Conservation (phyloP, 2,888 invertebrate genomes). For the Erynnis tages region DNA sequence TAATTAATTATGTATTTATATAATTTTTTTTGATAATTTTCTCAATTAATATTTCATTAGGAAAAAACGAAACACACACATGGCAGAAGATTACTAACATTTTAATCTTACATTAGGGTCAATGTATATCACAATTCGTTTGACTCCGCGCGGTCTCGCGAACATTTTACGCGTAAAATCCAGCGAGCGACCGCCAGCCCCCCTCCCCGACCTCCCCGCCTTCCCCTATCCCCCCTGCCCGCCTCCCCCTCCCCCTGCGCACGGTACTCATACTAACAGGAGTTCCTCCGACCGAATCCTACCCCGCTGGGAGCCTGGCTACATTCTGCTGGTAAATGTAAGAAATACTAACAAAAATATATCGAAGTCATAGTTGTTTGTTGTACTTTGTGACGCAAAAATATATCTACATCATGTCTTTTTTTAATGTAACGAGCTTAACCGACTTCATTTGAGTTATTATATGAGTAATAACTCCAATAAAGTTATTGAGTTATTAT, state of each 20-base stretch:
- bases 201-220: background rate
- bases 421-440: too few species aligned
- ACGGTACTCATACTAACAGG: background rate
- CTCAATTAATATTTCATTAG: conserved; percentile 61
- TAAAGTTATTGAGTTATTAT: too few species aligned
- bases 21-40: conserved; percentile 59
- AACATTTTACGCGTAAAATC: conserved; percentile 39
- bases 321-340: too few species aligned
- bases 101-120: conserved; percentile 70
- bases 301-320: too few species aligned
- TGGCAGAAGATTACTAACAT: conserved; percentile 65
- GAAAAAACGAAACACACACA: conserved; percentile 65
- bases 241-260: background rate
- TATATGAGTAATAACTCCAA: too few species aligned
- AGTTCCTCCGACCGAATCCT: too few species aligned
- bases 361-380: too few species aligned
- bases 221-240: background rate
- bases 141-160: conserved; percentile 39
- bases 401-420: too few species aligned
- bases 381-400: too few species aligned
- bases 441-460: too few species aligned
- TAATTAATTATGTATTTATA: conserved; percentile 43
- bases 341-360: too few species aligned
- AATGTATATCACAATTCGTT: conserved; percentile 63
- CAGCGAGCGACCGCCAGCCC: conserved; percentile 30